phyloP scores from a whole-genome alignment of 2,113 vertebrate species.

The Dasyurus viverrinus region DNA sequence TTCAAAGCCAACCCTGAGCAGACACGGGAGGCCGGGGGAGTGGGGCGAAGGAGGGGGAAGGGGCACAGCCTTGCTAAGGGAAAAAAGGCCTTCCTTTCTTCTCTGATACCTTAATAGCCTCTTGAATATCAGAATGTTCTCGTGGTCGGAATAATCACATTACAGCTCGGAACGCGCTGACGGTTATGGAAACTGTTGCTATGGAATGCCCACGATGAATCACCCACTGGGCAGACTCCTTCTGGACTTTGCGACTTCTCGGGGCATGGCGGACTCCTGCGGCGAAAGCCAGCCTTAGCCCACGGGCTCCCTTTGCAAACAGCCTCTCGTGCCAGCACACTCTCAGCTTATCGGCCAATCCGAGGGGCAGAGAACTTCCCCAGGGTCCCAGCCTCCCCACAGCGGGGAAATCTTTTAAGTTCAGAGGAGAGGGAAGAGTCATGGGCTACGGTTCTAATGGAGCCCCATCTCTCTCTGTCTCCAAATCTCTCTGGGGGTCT shows the following conservation, averaged over 20 bases:
- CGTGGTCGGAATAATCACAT: constrained; percentile 55
- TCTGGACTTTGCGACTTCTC: constrained; percentile 70
- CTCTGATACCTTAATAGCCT: constrained; percentile 48
- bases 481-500: neutral
- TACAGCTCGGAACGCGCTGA: constrained; percentile 63
- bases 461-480: neutral
- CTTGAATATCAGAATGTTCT: constrained; percentile 68
- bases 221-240: constrained; percentile 66
- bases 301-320: constrained; percentile 57
- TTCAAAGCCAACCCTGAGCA: constrained; percentile 8
- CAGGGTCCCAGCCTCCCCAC: neutral
- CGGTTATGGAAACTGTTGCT: constrained; percentile 68
- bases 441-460: neutral
- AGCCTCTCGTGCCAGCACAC: constrained; percentile 65
- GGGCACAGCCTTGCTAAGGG: constrained; percentile 41
- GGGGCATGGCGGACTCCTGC: constrained; percentile 66
- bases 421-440: neutral
- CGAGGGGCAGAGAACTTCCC: constrained; percentile 42
- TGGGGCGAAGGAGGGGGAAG: neutral
- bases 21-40: constrained; percentile 13
- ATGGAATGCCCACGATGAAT: constrained; percentile 65
- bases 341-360: constrained; percentile 59
- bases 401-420: rapidly evolving
- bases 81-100: constrained; percentile 48
- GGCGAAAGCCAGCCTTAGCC: constrained; percentile 69